Conservation (phyloP, 2,888 invertebrate genomes). For the Pristionchus japonicus region DNA sequence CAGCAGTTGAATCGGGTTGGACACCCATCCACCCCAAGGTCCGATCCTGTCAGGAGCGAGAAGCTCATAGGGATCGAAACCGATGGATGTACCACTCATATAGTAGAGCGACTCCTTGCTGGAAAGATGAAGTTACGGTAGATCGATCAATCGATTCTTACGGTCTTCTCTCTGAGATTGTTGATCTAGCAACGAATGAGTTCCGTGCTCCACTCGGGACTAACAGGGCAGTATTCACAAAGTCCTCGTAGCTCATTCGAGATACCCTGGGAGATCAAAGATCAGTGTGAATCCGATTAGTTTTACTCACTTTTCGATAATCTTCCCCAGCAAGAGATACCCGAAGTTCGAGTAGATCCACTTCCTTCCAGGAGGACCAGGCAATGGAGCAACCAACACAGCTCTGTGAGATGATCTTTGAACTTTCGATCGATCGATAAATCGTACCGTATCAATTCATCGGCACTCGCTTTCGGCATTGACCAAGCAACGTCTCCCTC, state of each 20-base stretch:
- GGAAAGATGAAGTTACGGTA: not conserved
- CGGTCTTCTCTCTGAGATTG: constrained; percentile 34
- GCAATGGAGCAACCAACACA: not conserved
- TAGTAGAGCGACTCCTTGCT: constrained; percentile 74
- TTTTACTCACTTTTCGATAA: constrained; percentile 56
- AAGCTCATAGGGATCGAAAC: constrained; percentile 75
- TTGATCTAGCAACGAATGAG: constrained; percentile 38
- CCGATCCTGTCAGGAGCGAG: constrained; percentile 72
- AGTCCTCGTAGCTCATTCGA: constrained; percentile 40
- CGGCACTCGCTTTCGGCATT: constrained; percentile 66
- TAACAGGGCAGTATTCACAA: constrained; percentile 23
- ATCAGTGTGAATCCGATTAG: not conserved
- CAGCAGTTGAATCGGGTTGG: constrained; percentile 72
- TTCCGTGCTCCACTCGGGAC: not conserved
- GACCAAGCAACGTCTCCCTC: constrained; percentile 73
- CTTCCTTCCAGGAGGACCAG: constrained; percentile 44
- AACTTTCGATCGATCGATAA: not conserved
- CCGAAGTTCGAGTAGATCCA: constrained; percentile 73
- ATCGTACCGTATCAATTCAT: constrained; percentile 57
- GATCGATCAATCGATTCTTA: not conserved
- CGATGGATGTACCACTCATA: constrained; percentile 70
- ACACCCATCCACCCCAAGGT: constrained; percentile 75
- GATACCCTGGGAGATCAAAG: not conserved
- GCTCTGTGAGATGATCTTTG: not conserved
- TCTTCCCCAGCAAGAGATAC: constrained; percentile 70